Evolutionary conservation across 2,113 vertebrate genomes (phyloP), one percentile per base, ranked within the genome.

Genomic region (Craseonycteris thonglongyai): DNA sequence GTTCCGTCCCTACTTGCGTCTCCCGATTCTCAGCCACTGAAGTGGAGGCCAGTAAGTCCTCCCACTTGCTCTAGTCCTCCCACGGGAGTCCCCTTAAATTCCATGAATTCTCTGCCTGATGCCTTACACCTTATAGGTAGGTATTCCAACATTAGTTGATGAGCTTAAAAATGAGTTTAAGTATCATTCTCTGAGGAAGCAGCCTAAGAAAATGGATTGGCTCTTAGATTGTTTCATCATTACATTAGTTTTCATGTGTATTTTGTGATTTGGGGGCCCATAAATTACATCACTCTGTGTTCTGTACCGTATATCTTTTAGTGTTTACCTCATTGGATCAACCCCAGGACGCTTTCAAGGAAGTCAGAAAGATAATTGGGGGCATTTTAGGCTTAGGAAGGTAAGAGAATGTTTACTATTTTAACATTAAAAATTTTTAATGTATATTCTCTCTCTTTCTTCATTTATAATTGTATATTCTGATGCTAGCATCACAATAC

Each of bases 331-430:
- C 51, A 97, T 99, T 91, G 99, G 98, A 91, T 99, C 99, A 59
- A 99, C 98, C 6, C 99, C 99, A 40, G 99, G 99, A 90, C 98
- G 99, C 84, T 99, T 98, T 85, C 98, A 99, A 91, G 99, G 99
- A 47, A 91, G 96, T 85, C 98, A 99, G 49, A 99, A 99, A 98
- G 99, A 99, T 88, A 99, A 99, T 10, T 99, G 99, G 99, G 99
- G 99, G 75, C 99, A 99, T 96, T 98, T 99, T 96, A 98, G 98
- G 92, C 98, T 99, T 82, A 98, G 99, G 96, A 99, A 99, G 99
- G 99, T 99, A 98, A 89, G 3, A 76, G n/a, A 78, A 93, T 90
- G 76, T 97, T 69, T 96, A 74, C 38, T 88, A 2, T 56, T 83
- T 76, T 76, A 76, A 54, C 63, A 61, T 80, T 35, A 59, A 63